Evolutionary conservation across 2,888 invertebrate species (phyloP).

Genomic region (Nebria salina): DNA sequence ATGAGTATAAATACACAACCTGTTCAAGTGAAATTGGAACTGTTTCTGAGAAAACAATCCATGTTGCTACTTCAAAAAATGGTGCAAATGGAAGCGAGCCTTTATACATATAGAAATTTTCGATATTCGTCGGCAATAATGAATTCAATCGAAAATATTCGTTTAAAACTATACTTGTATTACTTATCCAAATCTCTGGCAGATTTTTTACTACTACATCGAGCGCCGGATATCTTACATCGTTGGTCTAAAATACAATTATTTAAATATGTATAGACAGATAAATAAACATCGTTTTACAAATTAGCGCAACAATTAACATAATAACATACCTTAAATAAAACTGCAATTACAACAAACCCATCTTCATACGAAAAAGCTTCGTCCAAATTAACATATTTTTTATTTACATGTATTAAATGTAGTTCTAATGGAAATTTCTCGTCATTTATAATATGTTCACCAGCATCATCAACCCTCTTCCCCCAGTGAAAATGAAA

Average conservation of each 20-base stretch:
- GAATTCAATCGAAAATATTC: constrained; percentile 56
- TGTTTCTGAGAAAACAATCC: constrained; percentile 80
- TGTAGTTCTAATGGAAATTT: constrained; percentile 85
- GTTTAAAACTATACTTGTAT: not conserved
- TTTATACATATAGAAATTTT: constrained; percentile 79
- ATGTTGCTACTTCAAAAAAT: constrained; percentile 81
- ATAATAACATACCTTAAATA: constrained; percentile 72
- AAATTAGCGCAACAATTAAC: too few species aligned
- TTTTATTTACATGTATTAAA: constrained; percentile 79
- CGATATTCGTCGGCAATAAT: constrained; percentile 71
- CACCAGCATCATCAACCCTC: constrained; percentile 79
- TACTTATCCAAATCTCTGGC: constrained; percentile 5
- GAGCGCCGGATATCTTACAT: constrained; percentile 46
- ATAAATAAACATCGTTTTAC: too few species aligned
- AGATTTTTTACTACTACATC: constrained; percentile 33
- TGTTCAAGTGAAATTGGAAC: constrained; percentile 77
- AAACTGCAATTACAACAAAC: constrained; percentile 79
- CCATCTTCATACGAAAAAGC: constrained; percentile 78
- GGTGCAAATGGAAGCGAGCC: constrained; percentile 84
- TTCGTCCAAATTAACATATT: constrained; percentile 72
- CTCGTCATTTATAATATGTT: constrained; percentile 79
- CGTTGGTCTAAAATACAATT: constrained; percentile 47
- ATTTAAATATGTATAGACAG: not conserved
- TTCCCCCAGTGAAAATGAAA: constrained; percentile 83
- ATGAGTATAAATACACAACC: constrained; percentile 60